Percentiles rank a stretch among this genome's conserved stretches.
Evolutionary conservation across 92 coral and sea anemone species (phyloP).

Genomic region (Zoanthus sociatus): DNA sequence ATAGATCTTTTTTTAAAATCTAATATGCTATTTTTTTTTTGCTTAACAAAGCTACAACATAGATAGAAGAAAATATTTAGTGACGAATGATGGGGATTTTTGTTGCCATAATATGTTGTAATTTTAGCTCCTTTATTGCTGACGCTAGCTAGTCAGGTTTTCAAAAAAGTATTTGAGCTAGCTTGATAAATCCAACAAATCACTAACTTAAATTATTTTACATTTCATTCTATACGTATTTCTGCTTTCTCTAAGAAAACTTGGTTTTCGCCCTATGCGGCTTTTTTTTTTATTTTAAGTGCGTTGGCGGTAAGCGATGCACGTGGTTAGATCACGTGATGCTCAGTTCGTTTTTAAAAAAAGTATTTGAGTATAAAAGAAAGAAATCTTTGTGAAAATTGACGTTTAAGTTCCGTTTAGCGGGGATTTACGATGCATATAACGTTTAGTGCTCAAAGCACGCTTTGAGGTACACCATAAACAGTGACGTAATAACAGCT

Average conservation of each 20-base stretch:
- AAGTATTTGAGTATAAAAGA: background rate
- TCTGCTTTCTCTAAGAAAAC: no score
- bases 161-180: no score
- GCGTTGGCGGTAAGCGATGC: no score
- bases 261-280: no score
- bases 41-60: background rate
- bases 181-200: no score
- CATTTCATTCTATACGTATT: no score
- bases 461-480: background rate
- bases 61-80: background rate
- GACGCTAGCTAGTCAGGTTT: no score
- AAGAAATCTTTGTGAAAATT: background rate
- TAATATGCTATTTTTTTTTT: background rate
- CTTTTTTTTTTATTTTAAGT: no score
- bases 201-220: no score
- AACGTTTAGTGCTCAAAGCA: background rate
- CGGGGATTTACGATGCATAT: background rate
- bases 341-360: background rate
- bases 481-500: background rate
- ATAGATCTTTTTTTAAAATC: background rate
- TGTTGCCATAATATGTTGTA: background rate
- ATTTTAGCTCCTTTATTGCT: background rate
- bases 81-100: background rate
- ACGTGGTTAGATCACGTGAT: background rate
- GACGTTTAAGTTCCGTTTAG: background rate